Conservation (phyloP, 2,888 invertebrate genomes). For the Elegia similella region DNA sequence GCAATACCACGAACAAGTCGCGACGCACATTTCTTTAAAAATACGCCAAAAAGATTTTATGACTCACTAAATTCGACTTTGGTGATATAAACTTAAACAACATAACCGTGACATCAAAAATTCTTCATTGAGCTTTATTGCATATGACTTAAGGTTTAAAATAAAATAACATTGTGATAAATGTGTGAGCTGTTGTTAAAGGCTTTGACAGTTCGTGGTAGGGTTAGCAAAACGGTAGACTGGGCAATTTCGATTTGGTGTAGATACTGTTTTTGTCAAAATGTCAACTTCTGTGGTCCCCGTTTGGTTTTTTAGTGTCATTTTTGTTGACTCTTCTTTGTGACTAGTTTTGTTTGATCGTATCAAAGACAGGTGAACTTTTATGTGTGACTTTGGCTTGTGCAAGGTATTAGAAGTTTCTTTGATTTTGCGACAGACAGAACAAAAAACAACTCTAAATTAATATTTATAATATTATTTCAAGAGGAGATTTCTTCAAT, state of each 20-base stretch:
- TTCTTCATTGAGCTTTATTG: conserved; percentile 22
- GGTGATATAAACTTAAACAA: conserved; percentile 62
- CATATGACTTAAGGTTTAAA: conserved; percentile 25
- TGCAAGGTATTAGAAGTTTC: too few relatives aligned
- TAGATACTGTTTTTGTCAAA: conserved; percentile 76
- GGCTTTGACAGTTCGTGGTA: conserved; percentile 78
- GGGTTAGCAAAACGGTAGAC: conserved; percentile 73
- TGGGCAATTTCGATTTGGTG: conserved; percentile 71
- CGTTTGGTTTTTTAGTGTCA: conserved; percentile 37
- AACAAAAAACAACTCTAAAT: too few relatives aligned
- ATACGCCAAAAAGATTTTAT: conserved; percentile 58
- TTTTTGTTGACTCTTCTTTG: conserved; percentile 29
- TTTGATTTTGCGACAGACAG: too few relatives aligned
- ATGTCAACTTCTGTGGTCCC: conserved; percentile 78
- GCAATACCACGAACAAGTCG: conserved; percentile 34
- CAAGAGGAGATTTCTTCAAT: too few relatives aligned
- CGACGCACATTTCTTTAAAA: conserved; percentile 37
- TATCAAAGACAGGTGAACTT: conserved; percentile 20
- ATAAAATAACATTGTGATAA: conserved; percentile 17
- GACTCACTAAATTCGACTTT: conserved; percentile 68
- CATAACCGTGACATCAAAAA: not conserved
- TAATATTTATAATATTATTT: too few relatives aligned
- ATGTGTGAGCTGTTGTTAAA: conserved; percentile 42
- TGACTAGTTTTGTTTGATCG: conserved; percentile 32
- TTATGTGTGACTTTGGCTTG: not conserved